Conservation (phyloP, 1,140 invertebrate species). For the Scaptomyza montana region DNA sequence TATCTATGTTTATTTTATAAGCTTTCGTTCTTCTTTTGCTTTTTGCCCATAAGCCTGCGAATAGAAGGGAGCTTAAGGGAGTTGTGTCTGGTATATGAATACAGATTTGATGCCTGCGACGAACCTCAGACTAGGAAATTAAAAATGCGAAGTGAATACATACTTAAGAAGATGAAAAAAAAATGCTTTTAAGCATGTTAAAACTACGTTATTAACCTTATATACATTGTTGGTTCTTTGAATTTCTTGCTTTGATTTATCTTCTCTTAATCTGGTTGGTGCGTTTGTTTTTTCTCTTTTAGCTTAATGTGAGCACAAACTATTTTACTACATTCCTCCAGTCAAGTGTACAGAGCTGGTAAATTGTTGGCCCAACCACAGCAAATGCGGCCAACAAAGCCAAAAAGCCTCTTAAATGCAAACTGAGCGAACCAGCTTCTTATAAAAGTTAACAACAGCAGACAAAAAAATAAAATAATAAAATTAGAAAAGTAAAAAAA, state of each 20-base stretch:
- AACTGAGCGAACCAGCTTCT: slow-evolving; percentile 3
- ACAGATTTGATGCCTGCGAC: too few relatives aligned
- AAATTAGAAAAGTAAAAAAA: slow-evolving; percentile 5
- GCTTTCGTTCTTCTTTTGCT: background rate
- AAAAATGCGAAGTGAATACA: too few relatives aligned
- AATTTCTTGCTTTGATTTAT: slow-evolving; percentile 4
- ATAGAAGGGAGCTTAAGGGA: background rate
- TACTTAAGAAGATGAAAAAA: too few relatives aligned
- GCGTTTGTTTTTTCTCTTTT: background rate
- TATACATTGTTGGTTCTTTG: background rate
- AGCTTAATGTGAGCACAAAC: slow-evolving; percentile 3
- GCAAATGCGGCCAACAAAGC: slow-evolving; percentile 16
- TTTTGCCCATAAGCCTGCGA: background rate
- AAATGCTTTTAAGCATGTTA: too few relatives aligned
- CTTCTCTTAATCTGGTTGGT: background rate
- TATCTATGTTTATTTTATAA: background rate
- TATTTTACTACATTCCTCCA: slow-evolving; percentile 11
- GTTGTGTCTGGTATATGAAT: too few relatives aligned
- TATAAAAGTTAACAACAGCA: slow-evolving; percentile 27
- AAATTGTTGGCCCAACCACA: slow-evolving; percentile 19
- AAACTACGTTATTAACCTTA: background rate
- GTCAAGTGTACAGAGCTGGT: slow-evolving; percentile 11
- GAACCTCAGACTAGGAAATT: too few relatives aligned
- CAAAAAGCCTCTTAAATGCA: background rate
- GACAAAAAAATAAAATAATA: too few relatives aligned